A percentile compares a stretch with the other conserved stretches of the same genome.
Evolutionary conservation across 2,797 vertebrate genomes (phyloP).

Genomic region (Peromyscus eremicus): DNA sequence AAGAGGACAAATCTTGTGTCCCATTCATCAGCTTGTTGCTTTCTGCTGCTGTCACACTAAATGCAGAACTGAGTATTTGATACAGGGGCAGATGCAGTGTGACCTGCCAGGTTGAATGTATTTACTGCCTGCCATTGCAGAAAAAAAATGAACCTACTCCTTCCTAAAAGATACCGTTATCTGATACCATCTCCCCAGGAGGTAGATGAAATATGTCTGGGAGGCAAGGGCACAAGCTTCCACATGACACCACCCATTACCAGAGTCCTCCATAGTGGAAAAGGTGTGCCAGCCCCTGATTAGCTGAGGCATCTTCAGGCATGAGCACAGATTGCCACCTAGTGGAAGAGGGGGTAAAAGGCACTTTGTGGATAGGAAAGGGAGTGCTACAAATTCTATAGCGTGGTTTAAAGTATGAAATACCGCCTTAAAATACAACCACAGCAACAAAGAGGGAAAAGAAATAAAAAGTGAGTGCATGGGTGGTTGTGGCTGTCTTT

Average conservation of each 20-base stretch:
- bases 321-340: not conserved
- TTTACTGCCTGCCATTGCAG: not conserved
- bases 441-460: not conserved
- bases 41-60: not conserved
- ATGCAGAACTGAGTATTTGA: not conserved
- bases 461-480: not conserved
- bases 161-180: not conserved
- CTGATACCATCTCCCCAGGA: not conserved
- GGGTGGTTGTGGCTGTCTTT: not conserved
- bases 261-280: too few relatives aligned
- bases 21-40: not conserved
- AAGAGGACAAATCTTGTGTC: not conserved
- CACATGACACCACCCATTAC: too few relatives aligned
- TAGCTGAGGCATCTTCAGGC: not conserved
- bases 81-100: not conserved
- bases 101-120: not conserved
- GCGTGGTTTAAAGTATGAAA: not conserved
- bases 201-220: not conserved
- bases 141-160: too few relatives aligned
- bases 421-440: not conserved
- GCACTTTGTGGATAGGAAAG: not conserved
- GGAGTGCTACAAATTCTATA: too few relatives aligned
- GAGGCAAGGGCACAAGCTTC: not conserved
- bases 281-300: not conserved
- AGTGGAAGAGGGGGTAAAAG: not conserved